A percentile compares a stretch with the other conserved stretches of the same genome.
Conservation (phyloP, 2,797 vertebrate species). For the Myiotriccus ornatus region DNA sequence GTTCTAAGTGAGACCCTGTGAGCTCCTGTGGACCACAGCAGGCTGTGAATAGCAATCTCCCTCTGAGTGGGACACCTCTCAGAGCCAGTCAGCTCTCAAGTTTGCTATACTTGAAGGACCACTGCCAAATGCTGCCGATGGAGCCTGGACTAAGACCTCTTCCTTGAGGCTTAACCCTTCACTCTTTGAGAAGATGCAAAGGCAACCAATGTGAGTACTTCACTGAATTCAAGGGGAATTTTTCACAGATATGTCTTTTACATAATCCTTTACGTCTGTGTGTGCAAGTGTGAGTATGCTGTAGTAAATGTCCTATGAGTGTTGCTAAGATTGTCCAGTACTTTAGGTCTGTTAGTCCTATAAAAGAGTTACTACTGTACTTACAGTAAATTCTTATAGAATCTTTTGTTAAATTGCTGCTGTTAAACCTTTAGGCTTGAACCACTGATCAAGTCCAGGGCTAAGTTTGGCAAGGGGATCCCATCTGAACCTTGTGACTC, state of each 20-base stretch:
- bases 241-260: not conserved
- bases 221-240: not conserved
- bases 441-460: rapidly evolving
- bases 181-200: not conserved
- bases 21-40: too few species aligned
- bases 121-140: not conserved
- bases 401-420: not conserved
- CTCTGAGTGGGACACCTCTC: not conserved
- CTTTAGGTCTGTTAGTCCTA: not conserved
- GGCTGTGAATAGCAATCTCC: too few species aligned
- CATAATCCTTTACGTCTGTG: not conserved
- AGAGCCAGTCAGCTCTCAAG: not conserved
- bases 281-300: not conserved
- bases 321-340: not conserved
- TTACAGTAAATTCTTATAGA: not conserved
- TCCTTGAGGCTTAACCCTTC: not conserved
- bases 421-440: not conserved
- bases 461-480: not conserved
- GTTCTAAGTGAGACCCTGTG: not conserved
- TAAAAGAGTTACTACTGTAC: not conserved
- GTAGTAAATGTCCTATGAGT: not conserved
- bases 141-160: not conserved
- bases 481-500: not conserved
- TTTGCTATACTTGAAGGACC: not conserved
- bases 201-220: not conserved